phyloP scores from a whole-genome alignment of 2,113 vertebrate genomes.

The Bubo scandiacus region DNA sequence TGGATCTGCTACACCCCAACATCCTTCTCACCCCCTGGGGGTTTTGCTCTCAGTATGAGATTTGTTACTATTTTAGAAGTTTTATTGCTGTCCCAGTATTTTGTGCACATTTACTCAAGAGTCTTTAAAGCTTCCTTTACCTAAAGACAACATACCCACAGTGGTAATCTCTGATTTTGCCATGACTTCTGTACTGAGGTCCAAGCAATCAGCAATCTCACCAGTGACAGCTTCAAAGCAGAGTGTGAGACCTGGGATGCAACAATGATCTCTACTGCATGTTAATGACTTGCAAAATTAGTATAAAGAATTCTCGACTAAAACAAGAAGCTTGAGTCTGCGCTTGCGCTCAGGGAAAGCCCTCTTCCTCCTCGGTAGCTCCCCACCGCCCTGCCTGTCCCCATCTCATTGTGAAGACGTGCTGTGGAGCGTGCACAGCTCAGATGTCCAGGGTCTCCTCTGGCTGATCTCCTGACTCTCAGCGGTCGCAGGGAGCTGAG shows the following conservation, averaged over 20 bases:
- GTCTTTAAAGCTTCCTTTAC: background rate
- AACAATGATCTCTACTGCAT: background rate
- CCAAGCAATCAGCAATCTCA: background rate
- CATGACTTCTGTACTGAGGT: background rate
- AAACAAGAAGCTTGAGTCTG: background rate
- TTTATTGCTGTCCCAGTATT: background rate
- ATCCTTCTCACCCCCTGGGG: background rate
- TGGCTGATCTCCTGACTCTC: background rate
- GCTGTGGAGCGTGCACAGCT: rapidly evolving
- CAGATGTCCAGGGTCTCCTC: background rate
- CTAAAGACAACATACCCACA: rapidly evolving
- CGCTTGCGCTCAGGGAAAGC: background rate
- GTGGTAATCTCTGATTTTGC: background rate
- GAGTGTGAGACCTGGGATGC: background rate
- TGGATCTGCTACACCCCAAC: background rate
- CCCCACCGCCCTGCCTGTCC: background rate
- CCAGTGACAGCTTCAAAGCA: background rate
- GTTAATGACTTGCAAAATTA: background rate
- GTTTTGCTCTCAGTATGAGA: background rate
- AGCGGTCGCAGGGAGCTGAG: background rate
- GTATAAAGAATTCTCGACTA: background rate
- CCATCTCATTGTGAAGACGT: rapidly evolving
- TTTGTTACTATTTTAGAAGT: background rate
- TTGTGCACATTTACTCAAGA: background rate
- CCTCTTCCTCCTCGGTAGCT: background rate